Base-by-base conservation (phyloP, 2,113 vertebrate species). In the Procapra przewalskii region DNA sequence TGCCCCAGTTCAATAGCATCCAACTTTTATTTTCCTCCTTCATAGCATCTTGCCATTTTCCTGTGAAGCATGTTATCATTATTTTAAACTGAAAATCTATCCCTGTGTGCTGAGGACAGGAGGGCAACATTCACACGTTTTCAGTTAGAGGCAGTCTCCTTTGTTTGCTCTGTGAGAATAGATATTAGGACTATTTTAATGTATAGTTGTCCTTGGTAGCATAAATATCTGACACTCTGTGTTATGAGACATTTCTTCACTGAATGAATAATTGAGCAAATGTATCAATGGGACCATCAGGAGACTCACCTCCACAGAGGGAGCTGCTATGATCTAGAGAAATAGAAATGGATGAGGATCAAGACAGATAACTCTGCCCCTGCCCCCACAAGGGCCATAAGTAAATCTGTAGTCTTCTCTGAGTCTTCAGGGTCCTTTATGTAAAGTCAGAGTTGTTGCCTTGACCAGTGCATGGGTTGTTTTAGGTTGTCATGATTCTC, bases 381-480 rank as follows among this genome's bases (percentile, higher is more conserved):
- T 43, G 29, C 1, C 4, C 29, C 5, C 1, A 10, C 13, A 17
- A 88, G 29, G 1, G 25, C 17, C 4, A 4, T 14, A n/a, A 29
- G 27, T 57, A 45, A 64, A 55, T n/a, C 9, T 7, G 15, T 45
- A 1, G 1, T 62, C 19, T 50, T 60, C 16, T 84, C 27, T 33
- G 15, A 40, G 6, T 5, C 11, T 40, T 17, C 10, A 3, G 16
- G n/a, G 25, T 23, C 27, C 62, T 45, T 54, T 80, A 50, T 55
- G 13, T 67, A 54, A 84, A 88, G 43, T 50, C 55, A 84, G 13
- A 80, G 31, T 80, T 71, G 80, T n/a, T 36, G 3, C 25, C 60
- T 19, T 95, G 59, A 27, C 3, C 23, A 40, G 2, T 3, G 5
- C 25, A 4, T 89, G 29, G 17, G 10, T n/a, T 67, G 1, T 91